Base-by-base conservation (phyloP, 2,888 invertebrate species). In the Aspidiotus destructor region DNA sequence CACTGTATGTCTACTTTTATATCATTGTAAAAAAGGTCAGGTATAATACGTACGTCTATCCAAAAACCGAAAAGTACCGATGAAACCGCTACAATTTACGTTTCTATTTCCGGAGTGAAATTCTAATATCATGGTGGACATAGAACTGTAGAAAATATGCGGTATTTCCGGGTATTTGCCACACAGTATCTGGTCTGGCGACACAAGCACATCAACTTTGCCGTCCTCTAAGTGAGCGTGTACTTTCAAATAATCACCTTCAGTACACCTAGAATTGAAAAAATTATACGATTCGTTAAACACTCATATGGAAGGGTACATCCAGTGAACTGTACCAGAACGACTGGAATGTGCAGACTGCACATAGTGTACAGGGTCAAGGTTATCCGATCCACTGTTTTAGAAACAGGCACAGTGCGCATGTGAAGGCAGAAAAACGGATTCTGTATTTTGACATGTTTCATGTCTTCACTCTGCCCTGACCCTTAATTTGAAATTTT, bases 211-310 rank as follows among this genome's bases (percentile, higher is more conserved):
- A 77, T 86, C 88, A 75, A 90, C 84, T 41, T 82, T 82, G 0
- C 84, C 84, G 70, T 82, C 81, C 65, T 88, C 87, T 72, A 89
- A 81, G 74, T 89, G 88, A 64, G 85, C 81, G 79, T 87, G 90
- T 69, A 89, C 83, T 78, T 89, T 88, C 73, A 90, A 78, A 78
- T 85, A 89, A 78, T 89, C 89, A 0, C 86, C 86, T 62, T 83
- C 82, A n/a, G n/a, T 48, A 48, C 48, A 48, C 48, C 48, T 48
- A n/a, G 11, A 48, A 6, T n/a, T 28, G 28, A 28, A 28, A 28
- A 28, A 28, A 28, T 28, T 28, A 28, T 28, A 3, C 2, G 5
- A 28, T 28, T 28, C 1, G 28, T 28, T 28, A 28, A 28, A 28
- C 5, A 28, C 28, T 28, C 28, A 28, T 28, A 28, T 28, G 28